phyloP scores from a whole-genome alignment of 2,113 vertebrate species.

The Phocoena phocoena region DNA sequence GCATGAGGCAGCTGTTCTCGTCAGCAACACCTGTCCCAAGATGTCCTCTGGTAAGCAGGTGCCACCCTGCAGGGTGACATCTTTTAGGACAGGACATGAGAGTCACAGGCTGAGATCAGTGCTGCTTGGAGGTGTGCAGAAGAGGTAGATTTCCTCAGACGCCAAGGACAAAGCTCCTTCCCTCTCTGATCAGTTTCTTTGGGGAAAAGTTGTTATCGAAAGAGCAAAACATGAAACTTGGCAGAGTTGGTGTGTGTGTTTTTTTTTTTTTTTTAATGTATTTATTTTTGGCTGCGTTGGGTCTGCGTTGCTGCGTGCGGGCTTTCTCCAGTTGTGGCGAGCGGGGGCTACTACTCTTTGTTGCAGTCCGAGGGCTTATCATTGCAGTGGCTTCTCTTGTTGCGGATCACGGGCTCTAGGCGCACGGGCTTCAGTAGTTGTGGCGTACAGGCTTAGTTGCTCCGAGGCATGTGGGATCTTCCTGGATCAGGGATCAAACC shows the following conservation, averaged over 20 bases:
- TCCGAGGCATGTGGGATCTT: no score
- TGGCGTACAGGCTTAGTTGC: no score
- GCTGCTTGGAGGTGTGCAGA: fast-evolving
- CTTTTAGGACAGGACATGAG: background rate
- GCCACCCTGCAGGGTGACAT: background rate
- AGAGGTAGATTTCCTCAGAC: background rate
- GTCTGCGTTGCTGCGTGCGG: no score
- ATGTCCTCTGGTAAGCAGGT: background rate
- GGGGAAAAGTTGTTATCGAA: background rate
- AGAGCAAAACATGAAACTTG: background rate
- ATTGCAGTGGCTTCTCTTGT: no score
- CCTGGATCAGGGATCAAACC: no score
- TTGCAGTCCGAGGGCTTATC: no score
- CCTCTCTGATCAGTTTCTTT: background rate
- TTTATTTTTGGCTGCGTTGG: no score
- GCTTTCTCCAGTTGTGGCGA: no score
- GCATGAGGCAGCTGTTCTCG: background rate
- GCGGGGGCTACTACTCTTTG: no score
- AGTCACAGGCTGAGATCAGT: background rate
- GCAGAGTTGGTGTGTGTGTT: background rate
- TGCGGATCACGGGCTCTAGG: no score
- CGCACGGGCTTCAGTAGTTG: no score
- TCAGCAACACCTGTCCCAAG: background rate
- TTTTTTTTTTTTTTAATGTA: fast-evolving
- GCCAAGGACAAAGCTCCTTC: background rate